phyloP scores from a whole-genome alignment of 2,888 invertebrate species.

The Rhabditophanes sp. region DNA sequence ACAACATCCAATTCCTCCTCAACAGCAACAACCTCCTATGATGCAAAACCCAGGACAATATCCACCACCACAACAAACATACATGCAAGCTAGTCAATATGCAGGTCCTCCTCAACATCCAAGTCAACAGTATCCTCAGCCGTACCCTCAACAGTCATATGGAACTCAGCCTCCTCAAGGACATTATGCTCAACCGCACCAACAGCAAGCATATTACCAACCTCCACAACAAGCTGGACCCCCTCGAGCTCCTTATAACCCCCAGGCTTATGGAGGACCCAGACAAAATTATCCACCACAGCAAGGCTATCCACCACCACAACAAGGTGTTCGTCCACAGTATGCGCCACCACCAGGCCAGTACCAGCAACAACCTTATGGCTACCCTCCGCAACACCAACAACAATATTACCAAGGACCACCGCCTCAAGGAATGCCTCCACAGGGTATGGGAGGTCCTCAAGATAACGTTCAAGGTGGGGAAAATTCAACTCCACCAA shows the following conservation, averaged over 20 bases:
- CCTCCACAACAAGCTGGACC: conserved; percentile 7
- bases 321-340: conserved; percentile 1
- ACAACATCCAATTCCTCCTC: conserved; percentile 8
- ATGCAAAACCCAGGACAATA: too few species aligned
- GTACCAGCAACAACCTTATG: conserved; percentile 7
- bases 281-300: conserved; percentile 6
- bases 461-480: conserved; percentile 10
- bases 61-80: conserved; percentile 4
- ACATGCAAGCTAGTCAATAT: conserved; percentile 1
- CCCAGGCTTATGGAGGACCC: conserved; percentile 6
- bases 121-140: conserved; percentile 4
- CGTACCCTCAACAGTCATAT: conserved; percentile 8
- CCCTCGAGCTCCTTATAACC: conserved; percentile 6
- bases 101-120: not conserved
- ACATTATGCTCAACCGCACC: conserved; percentile 7
- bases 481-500: conserved; percentile 26
- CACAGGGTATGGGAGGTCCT: conserved; percentile 4
- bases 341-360: conserved; percentile 3
- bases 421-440: too few species aligned
- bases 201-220: not conserved
- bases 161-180: too few species aligned
- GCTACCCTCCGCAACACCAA: conserved; percentile 9
- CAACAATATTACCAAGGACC: not conserved
- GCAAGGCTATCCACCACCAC: conserved; percentile 5
- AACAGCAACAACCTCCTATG: conserved; percentile 5